Evolutionary conservation across 2,888 invertebrate genomes (phyloP).

Genomic region (Brachyptera putata): DNA sequence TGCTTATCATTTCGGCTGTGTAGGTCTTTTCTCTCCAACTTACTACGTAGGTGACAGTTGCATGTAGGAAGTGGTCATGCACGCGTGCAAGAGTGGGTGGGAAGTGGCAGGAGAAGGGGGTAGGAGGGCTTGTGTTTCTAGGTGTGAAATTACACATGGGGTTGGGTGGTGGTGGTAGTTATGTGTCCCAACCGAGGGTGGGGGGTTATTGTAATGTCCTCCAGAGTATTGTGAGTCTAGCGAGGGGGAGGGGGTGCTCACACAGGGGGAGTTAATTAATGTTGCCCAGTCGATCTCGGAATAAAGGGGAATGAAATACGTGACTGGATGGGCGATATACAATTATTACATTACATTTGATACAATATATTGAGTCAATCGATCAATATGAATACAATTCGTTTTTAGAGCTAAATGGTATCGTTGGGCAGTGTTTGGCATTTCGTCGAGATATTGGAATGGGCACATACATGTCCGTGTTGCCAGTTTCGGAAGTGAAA

Average conservation of each 20-base stretch:
- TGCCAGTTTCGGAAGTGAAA: too few species aligned
- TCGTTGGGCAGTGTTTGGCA: too few species aligned
- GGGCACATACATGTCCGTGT: too few species aligned
- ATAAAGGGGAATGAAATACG: constrained; percentile 10
- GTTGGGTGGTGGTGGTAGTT: constrained; percentile 13
- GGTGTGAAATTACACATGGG: constrained; percentile 21
- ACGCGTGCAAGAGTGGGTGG: background rate
- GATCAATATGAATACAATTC: constrained; percentile 2
- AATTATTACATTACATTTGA: constrained; percentile 9
- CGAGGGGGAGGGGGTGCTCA: background rate
- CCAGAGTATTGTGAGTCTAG: constrained; percentile 4
- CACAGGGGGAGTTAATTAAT: constrained; percentile 28
- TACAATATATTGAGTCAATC: background rate
- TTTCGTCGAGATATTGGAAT: too few species aligned
- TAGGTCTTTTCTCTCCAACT: too few species aligned
- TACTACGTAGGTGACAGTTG: constrained; percentile 13
- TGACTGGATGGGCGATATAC: background rate
- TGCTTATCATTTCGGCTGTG: too few species aligned
- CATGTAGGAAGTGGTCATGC: constrained; percentile 1
- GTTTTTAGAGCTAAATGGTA: too few species aligned
- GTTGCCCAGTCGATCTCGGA: constrained; percentile 25
- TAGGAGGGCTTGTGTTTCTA: constrained; percentile 18
- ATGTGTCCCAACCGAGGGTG: constrained; percentile 1
- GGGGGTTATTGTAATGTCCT: constrained; percentile 19
- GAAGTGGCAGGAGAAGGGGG: background rate